These are phyloP conservation scores for Peromyscus leucopus DNA, from an alignment of 2,113 vertebrate species.

Conservation along the genomic window DNA sequence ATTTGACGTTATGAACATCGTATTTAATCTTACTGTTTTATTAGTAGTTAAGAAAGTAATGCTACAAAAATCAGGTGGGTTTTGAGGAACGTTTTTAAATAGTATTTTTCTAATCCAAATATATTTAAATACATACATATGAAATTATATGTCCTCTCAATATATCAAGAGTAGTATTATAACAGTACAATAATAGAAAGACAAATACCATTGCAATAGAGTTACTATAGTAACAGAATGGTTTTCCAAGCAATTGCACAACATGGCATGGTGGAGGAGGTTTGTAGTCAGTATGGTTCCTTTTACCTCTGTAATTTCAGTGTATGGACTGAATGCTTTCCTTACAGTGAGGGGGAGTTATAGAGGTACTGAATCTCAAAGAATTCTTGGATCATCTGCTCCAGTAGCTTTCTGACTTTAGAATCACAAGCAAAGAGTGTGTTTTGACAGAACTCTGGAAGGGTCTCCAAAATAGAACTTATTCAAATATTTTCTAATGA, in stretches of 20 bases:
- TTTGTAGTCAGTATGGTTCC: neutral
- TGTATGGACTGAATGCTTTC: neutral
- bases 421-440: neutral
- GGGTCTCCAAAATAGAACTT: neutral
- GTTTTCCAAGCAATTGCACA: neutral
- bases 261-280: neutral
- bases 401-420: neutral
- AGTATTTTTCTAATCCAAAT: slow-evolving; percentile 35
- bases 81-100: slow-evolving; percentile 29
- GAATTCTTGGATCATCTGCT: neutral
- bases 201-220: neutral
- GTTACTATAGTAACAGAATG: neutral
- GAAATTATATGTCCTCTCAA: neutral
- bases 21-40: neutral
- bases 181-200: neutral
- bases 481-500: neutral
- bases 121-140: neutral
- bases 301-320: neutral
- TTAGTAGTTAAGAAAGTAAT: slow-evolving; percentile 10
- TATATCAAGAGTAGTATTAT: neutral
- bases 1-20: neutral
- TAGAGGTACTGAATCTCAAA: neutral
- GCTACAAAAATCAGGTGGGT: neutral
- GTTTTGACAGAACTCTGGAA: neutral
- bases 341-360: neutral